Evolutionary conservation across 1,140 invertebrate genomes (phyloP).

Genomic region (Theocolax elegans): DNA sequence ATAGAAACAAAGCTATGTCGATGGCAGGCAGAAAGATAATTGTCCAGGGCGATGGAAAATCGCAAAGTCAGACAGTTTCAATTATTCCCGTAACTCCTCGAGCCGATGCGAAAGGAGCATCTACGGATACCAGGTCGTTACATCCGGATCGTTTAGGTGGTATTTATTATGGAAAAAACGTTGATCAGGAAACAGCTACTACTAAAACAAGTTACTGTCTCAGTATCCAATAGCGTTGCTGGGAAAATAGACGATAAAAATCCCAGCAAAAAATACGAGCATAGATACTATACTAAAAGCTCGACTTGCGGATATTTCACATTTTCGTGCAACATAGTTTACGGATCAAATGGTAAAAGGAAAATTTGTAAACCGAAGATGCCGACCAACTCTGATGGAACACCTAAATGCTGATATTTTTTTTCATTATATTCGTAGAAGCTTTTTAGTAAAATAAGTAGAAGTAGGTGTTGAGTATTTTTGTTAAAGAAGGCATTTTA

Average conservation of each 20-base stretch:
- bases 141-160: constrained; percentile 43
- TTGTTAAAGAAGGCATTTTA: too few relatives aligned
- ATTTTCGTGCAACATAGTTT: constrained; percentile 82
- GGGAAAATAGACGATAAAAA: constrained; percentile 73
- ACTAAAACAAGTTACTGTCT: constrained; percentile 63
- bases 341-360: constrained; percentile 78
- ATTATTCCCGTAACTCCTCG: constrained; percentile 65
- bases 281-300: constrained; percentile 83
- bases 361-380: constrained; percentile 83
- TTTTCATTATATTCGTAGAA: too few relatives aligned
- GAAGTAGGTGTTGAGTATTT: too few relatives aligned
- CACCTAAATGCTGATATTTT: constrained; percentile 53
- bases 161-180: constrained; percentile 32
- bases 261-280: constrained; percentile 66
- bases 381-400: constrained; percentile 70
- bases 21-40: constrained; percentile 71
- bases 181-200: constrained; percentile 8
- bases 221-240: constrained; percentile 81
- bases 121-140: constrained; percentile 54
- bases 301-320: constrained; percentile 88
- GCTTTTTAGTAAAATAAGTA: too few relatives aligned
- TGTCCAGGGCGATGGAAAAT: constrained; percentile 69
- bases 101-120: constrained; percentile 45
- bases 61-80: constrained; percentile 74
- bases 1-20: constrained; percentile 74